Evolutionary conservation across 2,113 vertebrate genomes (phyloP).

Genomic region (Hippocampus comes): DNA sequence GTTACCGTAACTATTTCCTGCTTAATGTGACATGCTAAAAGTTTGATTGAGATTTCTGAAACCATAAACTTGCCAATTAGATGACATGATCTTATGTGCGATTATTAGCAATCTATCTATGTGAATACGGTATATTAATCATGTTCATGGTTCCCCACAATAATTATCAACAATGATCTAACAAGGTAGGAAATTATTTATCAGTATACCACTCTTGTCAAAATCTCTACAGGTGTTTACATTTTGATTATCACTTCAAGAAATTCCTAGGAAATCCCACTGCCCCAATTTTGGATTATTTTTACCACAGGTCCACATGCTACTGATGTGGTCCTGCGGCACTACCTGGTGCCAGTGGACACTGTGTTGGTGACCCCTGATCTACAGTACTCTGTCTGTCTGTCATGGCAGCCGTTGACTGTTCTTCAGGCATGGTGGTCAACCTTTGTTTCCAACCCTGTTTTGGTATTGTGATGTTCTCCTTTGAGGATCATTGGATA

Average conservation of each 20-base stretch:
- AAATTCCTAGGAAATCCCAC: neutral
- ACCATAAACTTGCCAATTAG: too few species aligned
- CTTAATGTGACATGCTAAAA: too few species aligned
- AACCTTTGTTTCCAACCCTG: neutral
- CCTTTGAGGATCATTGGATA: neutral
- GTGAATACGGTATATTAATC: too few species aligned
- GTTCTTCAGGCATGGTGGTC: slow-evolving; percentile 9
- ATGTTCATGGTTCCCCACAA: too few species aligned
- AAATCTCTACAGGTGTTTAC: neutral
- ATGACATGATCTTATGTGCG: too few species aligned
- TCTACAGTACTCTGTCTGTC: slow-evolving; percentile 1
- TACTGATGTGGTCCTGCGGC: neutral
- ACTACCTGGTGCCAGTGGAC: neutral
- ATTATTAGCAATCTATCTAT: too few species aligned
- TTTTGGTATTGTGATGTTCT: neutral
- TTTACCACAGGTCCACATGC: too few species aligned
- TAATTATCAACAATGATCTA: too few species aligned
- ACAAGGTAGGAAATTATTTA: too few species aligned
- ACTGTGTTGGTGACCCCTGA: neutral
- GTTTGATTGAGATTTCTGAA: too few species aligned
- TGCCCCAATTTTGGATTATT: neutral
- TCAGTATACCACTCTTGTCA: too few species aligned
- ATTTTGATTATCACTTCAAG: neutral
- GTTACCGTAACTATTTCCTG: neutral
- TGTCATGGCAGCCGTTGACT: slow-evolving; percentile 27